Evolutionary conservation across 1,140 invertebrate species (phyloP).

Genomic region (Anastrepha obliqua): DNA sequence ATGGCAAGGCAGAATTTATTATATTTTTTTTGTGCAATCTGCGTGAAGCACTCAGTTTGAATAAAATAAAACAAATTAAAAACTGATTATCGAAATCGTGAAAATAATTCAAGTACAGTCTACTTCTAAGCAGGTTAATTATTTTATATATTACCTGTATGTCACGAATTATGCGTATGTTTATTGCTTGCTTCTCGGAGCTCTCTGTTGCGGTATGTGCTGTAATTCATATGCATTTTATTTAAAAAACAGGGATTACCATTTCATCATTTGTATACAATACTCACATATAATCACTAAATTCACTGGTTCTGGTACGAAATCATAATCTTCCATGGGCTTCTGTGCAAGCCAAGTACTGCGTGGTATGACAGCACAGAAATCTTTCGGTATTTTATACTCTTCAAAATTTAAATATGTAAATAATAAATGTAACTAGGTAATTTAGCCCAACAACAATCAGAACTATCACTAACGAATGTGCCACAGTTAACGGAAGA

Average conservation of each 20-base stretch:
- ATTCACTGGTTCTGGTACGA: constrained; percentile 66
- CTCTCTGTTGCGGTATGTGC: constrained; percentile 76
- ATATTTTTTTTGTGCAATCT: no score
- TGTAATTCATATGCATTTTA: constrained; percentile 59
- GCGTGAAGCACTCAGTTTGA: not conserved
- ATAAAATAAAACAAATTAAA: not conserved
- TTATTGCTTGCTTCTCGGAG: constrained; percentile 72
- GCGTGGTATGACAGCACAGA: constrained; percentile 66
- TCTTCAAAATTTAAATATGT: constrained; percentile 57
- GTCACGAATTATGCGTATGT: constrained; percentile 72
- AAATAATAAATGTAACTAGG: not conserved
- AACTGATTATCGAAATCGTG: not conserved
- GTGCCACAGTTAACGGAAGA: no score
- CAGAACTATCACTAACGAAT: no score
- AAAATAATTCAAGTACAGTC: not conserved
- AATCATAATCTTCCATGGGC: constrained; percentile 64
- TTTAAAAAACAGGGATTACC: not conserved
- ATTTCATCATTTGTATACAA: not conserved
- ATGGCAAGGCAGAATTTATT: no score
- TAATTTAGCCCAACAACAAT: no score
- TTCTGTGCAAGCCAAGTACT: constrained; percentile 71
- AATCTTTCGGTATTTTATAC: constrained; percentile 69
- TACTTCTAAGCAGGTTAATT: not conserved
- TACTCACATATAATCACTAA: constrained; percentile 73
- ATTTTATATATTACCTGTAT: constrained; percentile 70